Evolutionary conservation across 1,140 invertebrate genomes (phyloP).

Genomic region (Aphelenchoides besseyi): DNA sequence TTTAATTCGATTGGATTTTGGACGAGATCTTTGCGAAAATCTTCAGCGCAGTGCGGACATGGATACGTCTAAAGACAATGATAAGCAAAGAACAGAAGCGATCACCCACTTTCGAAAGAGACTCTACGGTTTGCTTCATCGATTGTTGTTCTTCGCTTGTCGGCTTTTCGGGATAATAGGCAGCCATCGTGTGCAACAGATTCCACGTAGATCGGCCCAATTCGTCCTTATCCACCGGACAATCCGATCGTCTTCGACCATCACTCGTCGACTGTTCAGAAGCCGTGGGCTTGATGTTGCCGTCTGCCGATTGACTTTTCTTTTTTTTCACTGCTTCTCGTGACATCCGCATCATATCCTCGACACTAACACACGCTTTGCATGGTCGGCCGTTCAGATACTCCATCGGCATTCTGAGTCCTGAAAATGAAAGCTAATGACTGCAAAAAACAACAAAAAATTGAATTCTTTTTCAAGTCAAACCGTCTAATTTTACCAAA

Average conservation of each 20-base stretch:
- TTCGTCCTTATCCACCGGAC: constrained; percentile 61
- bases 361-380: constrained; percentile 55
- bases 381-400: constrained; percentile 41
- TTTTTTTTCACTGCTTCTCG: constrained; percentile 33
- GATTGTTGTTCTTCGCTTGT: constrained; percentile 65
- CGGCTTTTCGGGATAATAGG: constrained; percentile 85
- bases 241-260: constrained; percentile 51
- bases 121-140: constrained; percentile 73
- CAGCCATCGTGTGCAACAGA: constrained; percentile 91
- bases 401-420: not conserved
- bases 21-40: constrained; percentile 76
- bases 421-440: not conserved
- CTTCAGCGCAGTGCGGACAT: constrained; percentile 84
- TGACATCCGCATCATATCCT: constrained; percentile 57
- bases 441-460: not conserved
- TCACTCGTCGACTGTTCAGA: not conserved
- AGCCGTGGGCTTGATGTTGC: not conserved
- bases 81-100: not conserved
- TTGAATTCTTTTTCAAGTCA: not conserved
- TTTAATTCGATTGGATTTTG: constrained; percentile 42
- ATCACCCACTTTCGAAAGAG: constrained; percentile 70
- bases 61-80: constrained; percentile 78
- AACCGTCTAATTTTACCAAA: too few species aligned
- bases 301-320: not conserved
- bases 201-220: constrained; percentile 73